Evolutionary conservation across 2,888 invertebrate species (phyloP), one percentile per base, ranked within the genome.

Genomic region (Drosophila limbata): DNA sequence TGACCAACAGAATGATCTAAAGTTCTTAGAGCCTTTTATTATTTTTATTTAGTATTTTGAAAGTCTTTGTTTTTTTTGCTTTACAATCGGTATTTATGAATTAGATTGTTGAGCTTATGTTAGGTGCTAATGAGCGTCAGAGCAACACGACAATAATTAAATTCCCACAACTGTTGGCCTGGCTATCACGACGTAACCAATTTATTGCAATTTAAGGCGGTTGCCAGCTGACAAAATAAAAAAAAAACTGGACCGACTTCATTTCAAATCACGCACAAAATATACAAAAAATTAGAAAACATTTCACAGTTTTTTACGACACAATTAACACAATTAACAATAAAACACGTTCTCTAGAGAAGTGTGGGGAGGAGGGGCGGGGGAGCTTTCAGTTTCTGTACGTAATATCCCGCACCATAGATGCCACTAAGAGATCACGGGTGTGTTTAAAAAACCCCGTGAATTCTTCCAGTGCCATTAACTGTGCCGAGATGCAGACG

Each of bases 391-490:
- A 28, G 45, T 70, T 47, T 65, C 9, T 64, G 69, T 50, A 63
- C 17, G 67, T 82, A 44, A 40, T 80, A 81, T 90, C 92, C 85
- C 88, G 90, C 93, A 93, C 92, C 91, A 92, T 92, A 92, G 92
- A 93, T 93, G 93, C 93, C 93, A 93, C 93, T 92, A 93, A 93
- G 92, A 93, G 93, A 93, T 92, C 93, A 93, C 93, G 93, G 93
- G 93, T 86, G 84, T 85, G 89, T 92, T 78, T 70, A 35, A 93
- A 89, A 81, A 91, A 92, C 93, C 94, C 94, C 94, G 94, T 94
- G 94, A 94, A 94, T 94, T 94, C 94, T 94, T 94, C 94, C 94
- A 94, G 94, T 94, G 94, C 94, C 94, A 94, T 94, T 94, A 93
- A 94, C 93, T 94, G 94, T 92, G 91, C 69, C 67, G 85, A 69